Evolutionary conservation across 2,797 vertebrate genomes (phyloP).

Genomic region (Notoglanidium macrostoma): DNA sequence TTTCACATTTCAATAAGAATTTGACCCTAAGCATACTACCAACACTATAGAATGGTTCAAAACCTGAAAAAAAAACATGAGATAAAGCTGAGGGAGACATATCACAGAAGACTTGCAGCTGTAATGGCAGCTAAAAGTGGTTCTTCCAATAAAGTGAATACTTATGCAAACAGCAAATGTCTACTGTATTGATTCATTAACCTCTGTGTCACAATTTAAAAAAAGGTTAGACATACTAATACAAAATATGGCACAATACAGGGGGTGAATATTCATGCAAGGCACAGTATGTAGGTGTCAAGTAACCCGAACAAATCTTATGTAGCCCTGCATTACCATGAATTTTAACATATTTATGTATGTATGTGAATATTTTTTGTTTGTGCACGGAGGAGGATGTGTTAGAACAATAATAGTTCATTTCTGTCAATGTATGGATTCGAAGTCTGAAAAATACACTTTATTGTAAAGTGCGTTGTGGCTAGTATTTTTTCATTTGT

Average conservation of each 20-base stretch:
- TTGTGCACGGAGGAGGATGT: neutral
- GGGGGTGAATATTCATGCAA: neutral
- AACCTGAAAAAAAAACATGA: neutral
- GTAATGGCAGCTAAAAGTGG: neutral
- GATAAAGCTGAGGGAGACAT: neutral
- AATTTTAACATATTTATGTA: neutral
- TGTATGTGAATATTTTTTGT: neutral
- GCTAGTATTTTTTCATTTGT: neutral
- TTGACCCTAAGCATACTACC: neutral
- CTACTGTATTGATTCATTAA: neutral
- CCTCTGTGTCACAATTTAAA: neutral
- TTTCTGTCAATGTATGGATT: neutral
- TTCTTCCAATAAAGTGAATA: neutral
- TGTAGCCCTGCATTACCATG: neutral
- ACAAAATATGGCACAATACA: neutral
- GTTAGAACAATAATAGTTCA: neutral
- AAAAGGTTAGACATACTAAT: neutral
- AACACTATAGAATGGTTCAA: neutral
- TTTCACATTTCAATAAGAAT: neutral
- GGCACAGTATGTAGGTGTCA: neutral
- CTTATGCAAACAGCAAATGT: neutral
- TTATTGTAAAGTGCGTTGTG: neutral
- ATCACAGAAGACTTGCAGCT: neutral
- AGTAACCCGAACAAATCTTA: neutral
- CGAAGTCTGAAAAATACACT: neutral